Base-by-base conservation (phyloP, 2,888 invertebrate genomes). In the Dynastes maya region DNA sequence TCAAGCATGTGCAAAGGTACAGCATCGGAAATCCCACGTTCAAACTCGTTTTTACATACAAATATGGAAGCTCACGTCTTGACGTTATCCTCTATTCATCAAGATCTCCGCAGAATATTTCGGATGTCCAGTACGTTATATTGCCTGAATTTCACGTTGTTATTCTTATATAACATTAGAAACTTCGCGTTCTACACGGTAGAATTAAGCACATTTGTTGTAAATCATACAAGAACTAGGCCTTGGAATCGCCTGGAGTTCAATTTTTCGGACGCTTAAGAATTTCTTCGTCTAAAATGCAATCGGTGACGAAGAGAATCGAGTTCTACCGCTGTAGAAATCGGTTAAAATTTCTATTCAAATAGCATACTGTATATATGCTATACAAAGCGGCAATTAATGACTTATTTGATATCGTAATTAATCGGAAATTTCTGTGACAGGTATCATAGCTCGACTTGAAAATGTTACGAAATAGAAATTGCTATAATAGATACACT, bases 341-440 rank as follows among this genome's bases (percentile, higher is more conserved):
- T 16, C 40, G 65, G 40, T 11, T 45, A 67, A 67, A 67, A 67
- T 67, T 67, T 45, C 45, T 40, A 45, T 67, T 67, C 6, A 45
- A 45, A 67, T 67, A 45, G 40, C 45, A 67, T 67, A 67, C 40
- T 67, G 65, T 45, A 45, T 11, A 5, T 37, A 45, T 45, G 8
- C 45, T 45, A 45, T 45, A 45, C 8, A 22, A 16, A 22, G 16
- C 16, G 22, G 55, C 22, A 58, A 22, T 58, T 58, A 58, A 16
- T 22, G 55, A 6, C 22, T 58, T 22, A 58, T 22, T 58, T 58
- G 22, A 58, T 58, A 58, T 9, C 22, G 55, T 58, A 58, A 58
- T 58, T 58, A 58, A 58, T 58, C 8, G 55, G 22, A 58, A 58
- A 22, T 22, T 22, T n/a, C 27, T 6, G n/a, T 58, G 55, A 58